phyloP scores from a whole-genome alignment of 2,888 invertebrate species.

The Apodemia mormo region DNA sequence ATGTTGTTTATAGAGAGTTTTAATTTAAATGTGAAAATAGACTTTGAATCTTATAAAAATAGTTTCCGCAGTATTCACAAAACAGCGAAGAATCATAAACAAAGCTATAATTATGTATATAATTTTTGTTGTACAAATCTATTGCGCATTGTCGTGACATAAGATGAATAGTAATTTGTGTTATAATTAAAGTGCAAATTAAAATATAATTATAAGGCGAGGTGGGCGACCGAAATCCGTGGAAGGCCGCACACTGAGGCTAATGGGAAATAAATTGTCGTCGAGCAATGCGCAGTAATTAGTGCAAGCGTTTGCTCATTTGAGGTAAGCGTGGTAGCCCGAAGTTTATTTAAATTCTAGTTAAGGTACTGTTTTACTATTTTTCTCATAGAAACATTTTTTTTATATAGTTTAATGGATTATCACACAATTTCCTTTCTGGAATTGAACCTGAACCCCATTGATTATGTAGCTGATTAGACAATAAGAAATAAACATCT shows the following conservation, averaged over 20 bases:
- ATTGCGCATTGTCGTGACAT: conserved; percentile 23
- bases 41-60: no score
- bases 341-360: conserved; percentile 50
- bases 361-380: conserved; percentile 47
- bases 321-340: conserved; percentile 60
- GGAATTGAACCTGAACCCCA: no score
- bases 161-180: conserved; percentile 27
- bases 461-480: no score
- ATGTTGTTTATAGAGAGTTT: no score
- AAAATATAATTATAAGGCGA: conserved; percentile 67
- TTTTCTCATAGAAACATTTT: conserved; percentile 6
- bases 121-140: background rate
- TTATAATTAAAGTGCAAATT: conserved; percentile 80
- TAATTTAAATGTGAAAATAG: no score
- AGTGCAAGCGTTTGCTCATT: conserved; percentile 62
- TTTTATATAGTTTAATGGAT: background rate
- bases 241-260: conserved; percentile 55
- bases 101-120: background rate
- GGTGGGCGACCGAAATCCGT: conserved; percentile 69
- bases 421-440: no score
- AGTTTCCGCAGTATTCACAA: no score
- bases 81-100: background rate
- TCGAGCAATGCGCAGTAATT: conserved; percentile 67
- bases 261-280: conserved; percentile 81
- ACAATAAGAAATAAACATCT: no score